Evolutionary conservation across 2,888 invertebrate species (phyloP), one percentile per base, ranked within the genome.

Genomic region (Volucella inflata): DNA sequence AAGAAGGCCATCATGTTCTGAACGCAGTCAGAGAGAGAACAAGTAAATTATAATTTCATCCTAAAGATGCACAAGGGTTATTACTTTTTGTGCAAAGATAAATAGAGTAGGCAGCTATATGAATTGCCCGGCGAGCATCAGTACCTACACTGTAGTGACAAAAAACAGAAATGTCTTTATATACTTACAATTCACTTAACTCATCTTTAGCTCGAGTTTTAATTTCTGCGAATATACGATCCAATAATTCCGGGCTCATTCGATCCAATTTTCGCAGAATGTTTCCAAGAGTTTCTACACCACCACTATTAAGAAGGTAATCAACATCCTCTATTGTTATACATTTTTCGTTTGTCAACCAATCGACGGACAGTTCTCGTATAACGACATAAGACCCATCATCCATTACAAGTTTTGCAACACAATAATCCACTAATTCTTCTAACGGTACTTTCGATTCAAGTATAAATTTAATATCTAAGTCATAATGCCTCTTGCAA

Each of bases 401-500:
- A 55, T 87, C 65, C 72, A 74, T 78, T 12, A 72, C 53, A 2
- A 81, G 53, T n/a, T 74, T 87, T 16, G 40, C 4, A 6, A 81
- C 71, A 51, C 62, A 44, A 40, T 77, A 57, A 9, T 36, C 10
- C 36, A 64, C 48, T 4, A 12, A 8, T 10, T 65, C 14, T 6
- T 51, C 51, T 38, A 85, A 16, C 1, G 67, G 36, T 10, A 6
- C 0, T 1, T 16, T 16, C 1, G 40, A 10, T 1, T 3, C 36
- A 8, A 46, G 36, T 16, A 40, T 9, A 9, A 46, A 2, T 17
- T 12, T 42, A 2, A 68, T 48, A 36, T 70, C 21, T 4, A 85
- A 8, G 42, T 40, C 40, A 44, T 85, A 85, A n/a, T 62, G 65
- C 2, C 55, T 59, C n/a, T 10, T 16, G 36, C 81, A 85, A 51